Base-by-base conservation (phyloP, 2,888 invertebrate species). In the Rhingia campestris region DNA sequence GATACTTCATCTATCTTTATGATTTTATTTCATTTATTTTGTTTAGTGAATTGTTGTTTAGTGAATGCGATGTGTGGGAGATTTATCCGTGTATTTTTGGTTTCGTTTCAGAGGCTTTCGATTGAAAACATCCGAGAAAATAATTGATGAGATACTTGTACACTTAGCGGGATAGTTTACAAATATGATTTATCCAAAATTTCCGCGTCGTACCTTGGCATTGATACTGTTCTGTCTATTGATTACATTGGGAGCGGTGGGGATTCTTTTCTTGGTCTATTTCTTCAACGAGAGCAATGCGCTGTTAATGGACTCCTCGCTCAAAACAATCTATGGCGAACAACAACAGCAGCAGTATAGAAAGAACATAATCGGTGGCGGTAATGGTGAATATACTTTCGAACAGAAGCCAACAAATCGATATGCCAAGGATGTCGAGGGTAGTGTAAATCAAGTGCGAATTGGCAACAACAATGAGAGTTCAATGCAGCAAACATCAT, bases 131-230 rank as follows among this genome's bases (percentile, higher is more conserved):
- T 9, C 35, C 30, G 12, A 45, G 30, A 4, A 9, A 56, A 49
- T 6, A 41, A 58, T 58, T 58, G 12, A 58, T 69, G 43, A 1
- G 22, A 47, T 59, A 33, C n/a, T 51, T 41, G 49, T n/a, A 53
- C 43, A 12, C 9, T 6, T 53, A 4, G 32, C 22, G 33, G n/a
- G n/a, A 51, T 41, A 45, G 41, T 33, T 49, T 6, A 41, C 41
- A 64, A 86, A 75, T 54, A 88, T 88, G 88, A 80, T 87, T 47
- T 88, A 88, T 69, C 87, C 87, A 63, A 87, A 87, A 69, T 85
- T 88, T 66, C 86, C 87, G 5, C 86, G 87, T 35, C 87, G 87
- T 30, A 85, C 87, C 32, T 53, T 88, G 45, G 87, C 87, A 35
- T 56, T 87, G 6, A 76, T 87, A 59, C 67, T 87, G 0, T 75